These are phyloP conservation scores for Stomatorhinus walkeri DNA, from an alignment of 2,797 vertebrate species.

Conservation along the genomic window DNA sequence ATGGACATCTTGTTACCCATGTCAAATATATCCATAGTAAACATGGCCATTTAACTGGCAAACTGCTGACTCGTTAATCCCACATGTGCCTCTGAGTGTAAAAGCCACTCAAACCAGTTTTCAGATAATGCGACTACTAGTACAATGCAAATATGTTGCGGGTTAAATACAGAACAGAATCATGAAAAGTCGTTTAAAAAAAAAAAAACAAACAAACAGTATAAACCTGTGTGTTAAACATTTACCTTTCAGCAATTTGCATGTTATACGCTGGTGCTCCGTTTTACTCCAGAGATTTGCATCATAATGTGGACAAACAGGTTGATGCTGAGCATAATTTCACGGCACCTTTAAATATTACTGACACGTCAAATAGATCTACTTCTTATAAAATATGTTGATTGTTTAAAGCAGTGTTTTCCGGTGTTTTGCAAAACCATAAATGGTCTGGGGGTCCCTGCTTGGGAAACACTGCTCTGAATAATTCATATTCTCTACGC, in stretches of 20 bases:
- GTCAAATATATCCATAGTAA: not conserved
- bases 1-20: not conserved
- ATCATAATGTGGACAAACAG: not conserved
- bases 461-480: not conserved
- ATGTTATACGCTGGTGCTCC: not conserved
- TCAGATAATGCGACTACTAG: not conserved
- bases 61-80: not conserved
- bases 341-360: not conserved
- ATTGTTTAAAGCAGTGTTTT: not conserved
- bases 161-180: not conserved
- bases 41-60: not conserved
- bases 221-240: not conserved
- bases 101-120: not conserved
- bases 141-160: not conserved
- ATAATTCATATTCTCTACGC: not conserved
- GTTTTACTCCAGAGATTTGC: not conserved
- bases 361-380: not conserved
- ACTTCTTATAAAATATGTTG: not conserved
- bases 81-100: not conserved
- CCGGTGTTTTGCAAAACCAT: not conserved
- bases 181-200: not conserved
- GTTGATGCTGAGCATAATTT: not conserved
- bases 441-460: not conserved
- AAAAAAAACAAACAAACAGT: not conserved
- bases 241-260: not conserved